Percentiles rank a stretch among this genome's conserved stretches.
Conservation (phyloP, 2,888 invertebrate genomes). For the Furcula furcula region DNA sequence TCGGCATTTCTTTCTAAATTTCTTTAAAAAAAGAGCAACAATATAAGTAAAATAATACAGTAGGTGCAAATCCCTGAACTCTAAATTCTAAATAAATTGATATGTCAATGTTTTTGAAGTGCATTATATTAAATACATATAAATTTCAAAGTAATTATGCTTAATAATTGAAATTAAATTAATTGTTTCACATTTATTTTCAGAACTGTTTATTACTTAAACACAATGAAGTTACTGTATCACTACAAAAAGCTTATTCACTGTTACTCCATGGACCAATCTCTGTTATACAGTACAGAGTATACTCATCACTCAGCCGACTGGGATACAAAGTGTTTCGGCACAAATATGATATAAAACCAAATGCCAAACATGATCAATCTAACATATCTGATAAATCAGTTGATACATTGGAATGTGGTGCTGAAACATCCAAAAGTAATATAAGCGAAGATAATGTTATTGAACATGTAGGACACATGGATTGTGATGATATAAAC, state of each 20-base stretch:
- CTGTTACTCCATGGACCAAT: conserved; percentile 65
- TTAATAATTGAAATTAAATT: no score
- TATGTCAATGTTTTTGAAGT: no score
- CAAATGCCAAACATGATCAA: not conserved
- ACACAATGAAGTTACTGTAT: conserved; percentile 80
- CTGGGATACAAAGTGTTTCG: conserved; percentile 81
- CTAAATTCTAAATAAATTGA: no score
- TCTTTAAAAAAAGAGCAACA: no score
- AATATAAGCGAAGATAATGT: conserved; percentile 1
- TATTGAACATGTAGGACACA: not conserved
- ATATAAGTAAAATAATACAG: no score
- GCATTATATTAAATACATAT: no score
- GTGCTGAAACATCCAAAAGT: conserved; percentile 1
- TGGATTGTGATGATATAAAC: not conserved
- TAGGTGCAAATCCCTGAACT: no score
- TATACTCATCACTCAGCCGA: conserved; percentile 81
- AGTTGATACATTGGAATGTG: conserved; percentile 4
- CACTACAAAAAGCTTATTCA: conserved; percentile 85
- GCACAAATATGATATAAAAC: conserved; percentile 35
- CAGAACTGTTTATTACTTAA: conserved; percentile 84
- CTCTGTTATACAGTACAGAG: conserved; percentile 77
- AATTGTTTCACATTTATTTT: conserved; percentile 43
- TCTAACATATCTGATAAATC: not conserved
- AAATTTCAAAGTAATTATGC: no score
- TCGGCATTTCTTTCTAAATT: no score